These are phyloP conservation scores for Phaedon cochleariae DNA, from an alignment of 2,888 invertebrate species.

Conservation along the genomic window DNA sequence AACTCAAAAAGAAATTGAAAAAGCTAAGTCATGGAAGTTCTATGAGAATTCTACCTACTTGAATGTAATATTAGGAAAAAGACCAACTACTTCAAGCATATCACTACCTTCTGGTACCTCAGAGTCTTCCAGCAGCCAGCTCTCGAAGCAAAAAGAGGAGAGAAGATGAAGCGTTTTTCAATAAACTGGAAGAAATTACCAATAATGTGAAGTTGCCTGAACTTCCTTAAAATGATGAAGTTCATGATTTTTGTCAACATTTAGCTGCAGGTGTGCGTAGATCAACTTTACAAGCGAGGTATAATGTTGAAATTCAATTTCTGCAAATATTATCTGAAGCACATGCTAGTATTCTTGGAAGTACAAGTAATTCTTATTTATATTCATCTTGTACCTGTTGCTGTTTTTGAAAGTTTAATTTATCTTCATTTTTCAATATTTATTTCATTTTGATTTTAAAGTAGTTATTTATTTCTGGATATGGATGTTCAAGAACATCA, in stretches of 20 bases:
- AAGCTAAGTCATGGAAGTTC: constrained; percentile 2
- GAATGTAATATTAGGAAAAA: background rate
- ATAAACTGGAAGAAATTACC: constrained; percentile 1
- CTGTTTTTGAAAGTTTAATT: background rate
- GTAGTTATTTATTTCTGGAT: no score
- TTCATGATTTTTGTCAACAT: constrained; percentile 2
- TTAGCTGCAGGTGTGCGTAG: background rate
- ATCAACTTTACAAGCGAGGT: background rate
- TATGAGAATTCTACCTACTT: background rate
- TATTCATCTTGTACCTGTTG: no score
- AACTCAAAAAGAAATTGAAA: background rate
- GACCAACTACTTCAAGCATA: background rate
- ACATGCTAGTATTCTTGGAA: background rate
- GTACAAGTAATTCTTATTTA: background rate
- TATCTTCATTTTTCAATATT: no score
- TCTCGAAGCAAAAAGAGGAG: background rate
- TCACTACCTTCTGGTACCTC: background rate
- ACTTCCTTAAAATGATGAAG: constrained; percentile 2
- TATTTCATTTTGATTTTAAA: no score
- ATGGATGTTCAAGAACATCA: no score
- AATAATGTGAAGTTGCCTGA: background rate
- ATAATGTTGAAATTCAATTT: constrained; percentile 3
- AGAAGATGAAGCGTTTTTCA: background rate
- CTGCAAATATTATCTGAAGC: background rate
- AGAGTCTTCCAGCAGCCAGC: background rate